phyloP scores from a whole-genome alignment of 1,140 invertebrate genomes.

The Eupeodes corollae region DNA sequence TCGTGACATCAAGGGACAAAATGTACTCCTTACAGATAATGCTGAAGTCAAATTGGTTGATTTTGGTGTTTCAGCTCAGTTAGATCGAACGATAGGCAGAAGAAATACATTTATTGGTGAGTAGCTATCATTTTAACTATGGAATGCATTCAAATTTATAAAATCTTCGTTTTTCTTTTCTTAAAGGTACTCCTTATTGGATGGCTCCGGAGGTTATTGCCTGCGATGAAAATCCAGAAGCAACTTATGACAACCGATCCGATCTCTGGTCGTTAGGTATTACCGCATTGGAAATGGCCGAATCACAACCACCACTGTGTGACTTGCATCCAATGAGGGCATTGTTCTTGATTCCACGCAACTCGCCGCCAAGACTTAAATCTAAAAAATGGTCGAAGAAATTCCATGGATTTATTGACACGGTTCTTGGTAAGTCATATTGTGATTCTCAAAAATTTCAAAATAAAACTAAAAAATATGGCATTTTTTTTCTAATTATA shows the following conservation, averaged over 20 bases:
- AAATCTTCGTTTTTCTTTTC: not conserved
- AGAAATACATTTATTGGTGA: constrained; percentile 97
- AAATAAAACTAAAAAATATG: not conserved
- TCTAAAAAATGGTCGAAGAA: constrained; percentile 98
- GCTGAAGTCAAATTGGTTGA: constrained; percentile 99
- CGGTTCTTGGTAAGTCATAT: constrained; percentile 39
- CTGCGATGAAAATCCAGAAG: constrained; percentile 99
- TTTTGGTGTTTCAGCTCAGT: constrained; percentile 98
- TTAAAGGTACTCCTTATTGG: constrained; percentile 82
- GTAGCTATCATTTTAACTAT: not conserved
- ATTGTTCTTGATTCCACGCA: constrained; percentile 95
- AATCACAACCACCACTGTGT: constrained; percentile 95
- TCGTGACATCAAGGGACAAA: constrained; percentile 99
- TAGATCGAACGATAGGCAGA: constrained; percentile 96
- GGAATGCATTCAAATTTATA: no score
- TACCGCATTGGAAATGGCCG: constrained; percentile 98
- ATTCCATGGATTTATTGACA: constrained; percentile 68
- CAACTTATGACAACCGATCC: constrained; percentile 98
- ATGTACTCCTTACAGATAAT: constrained; percentile 98
- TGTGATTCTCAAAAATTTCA: not conserved
- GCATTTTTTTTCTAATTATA: constrained; percentile 40
- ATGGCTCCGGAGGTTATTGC: constrained; percentile 97
- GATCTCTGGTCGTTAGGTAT: constrained; percentile 98
- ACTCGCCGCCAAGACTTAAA: constrained; percentile 91
- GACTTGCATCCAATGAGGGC: constrained; percentile 99